phyloP scores from a whole-genome alignment of 2,797 vertebrate genomes.

The Nothura maculosa region DNA sequence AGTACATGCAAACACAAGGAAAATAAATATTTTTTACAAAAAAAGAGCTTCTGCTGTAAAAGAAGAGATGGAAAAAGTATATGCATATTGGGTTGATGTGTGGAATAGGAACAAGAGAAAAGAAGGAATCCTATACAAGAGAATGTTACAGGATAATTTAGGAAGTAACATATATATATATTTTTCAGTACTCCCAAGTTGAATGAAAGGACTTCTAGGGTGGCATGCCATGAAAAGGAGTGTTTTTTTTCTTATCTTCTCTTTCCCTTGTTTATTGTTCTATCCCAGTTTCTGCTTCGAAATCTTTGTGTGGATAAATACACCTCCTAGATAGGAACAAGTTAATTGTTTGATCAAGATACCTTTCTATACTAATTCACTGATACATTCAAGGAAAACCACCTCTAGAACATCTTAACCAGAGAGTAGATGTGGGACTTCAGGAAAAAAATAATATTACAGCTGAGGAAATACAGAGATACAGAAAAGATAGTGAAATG shows the following conservation, averaged over 20 bases:
- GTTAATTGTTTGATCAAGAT: not conserved
- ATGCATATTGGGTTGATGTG: not conserved
- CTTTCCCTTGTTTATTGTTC: not conserved
- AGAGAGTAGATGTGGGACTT: not conserved
- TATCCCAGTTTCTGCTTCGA: not conserved
- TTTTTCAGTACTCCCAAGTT: not conserved
- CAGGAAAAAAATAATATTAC: not conserved
- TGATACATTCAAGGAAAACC: not conserved
- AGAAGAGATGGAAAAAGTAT: not conserved
- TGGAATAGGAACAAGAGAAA: not conserved
- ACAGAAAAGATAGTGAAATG: not conserved
- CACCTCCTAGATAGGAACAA: not conserved
- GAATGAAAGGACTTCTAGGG: not conserved
- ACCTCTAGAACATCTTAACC: not conserved
- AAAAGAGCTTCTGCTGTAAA: not conserved
- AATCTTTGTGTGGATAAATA: not conserved
- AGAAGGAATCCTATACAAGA: not conserved
- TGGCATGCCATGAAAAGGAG: not conserved
- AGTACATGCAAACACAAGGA: not conserved
- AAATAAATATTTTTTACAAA: not conserved
- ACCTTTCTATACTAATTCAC: not conserved
- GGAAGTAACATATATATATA: not conserved
- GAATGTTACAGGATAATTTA: not conserved
- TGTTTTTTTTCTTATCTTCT: not conserved
- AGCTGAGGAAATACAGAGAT: not conserved